phyloP scores from a whole-genome alignment of 1,140 invertebrate species.

The Aethina tumida region DNA sequence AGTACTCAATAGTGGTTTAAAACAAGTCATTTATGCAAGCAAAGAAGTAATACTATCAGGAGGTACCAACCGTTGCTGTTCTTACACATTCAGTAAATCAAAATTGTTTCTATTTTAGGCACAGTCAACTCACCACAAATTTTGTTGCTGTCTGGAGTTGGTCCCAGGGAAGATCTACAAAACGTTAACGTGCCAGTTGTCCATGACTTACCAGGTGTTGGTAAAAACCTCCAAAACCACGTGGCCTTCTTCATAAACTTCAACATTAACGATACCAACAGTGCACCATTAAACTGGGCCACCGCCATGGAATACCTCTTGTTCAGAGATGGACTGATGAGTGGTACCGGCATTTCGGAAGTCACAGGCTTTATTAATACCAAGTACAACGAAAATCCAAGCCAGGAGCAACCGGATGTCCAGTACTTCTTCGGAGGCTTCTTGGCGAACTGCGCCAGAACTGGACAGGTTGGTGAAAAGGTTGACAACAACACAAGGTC shows the following conservation, averaged over 20 bases:
- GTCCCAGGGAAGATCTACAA: constrained; percentile 60
- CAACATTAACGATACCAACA: constrained; percentile 72
- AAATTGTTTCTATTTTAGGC: constrained; percentile 40
- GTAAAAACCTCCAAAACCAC: constrained; percentile 81
- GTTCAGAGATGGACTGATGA: constrained; percentile 76
- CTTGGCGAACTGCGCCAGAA: constrained; percentile 69
- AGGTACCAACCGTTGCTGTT: constrained; percentile 30
- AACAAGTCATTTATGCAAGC: constrained; percentile 45
- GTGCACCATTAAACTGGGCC: constrained; percentile 72
- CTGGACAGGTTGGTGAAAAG: constrained; percentile 71
- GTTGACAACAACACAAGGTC: constrained; percentile 47
- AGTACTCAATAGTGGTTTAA: constrained; percentile 47
- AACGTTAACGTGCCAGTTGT: constrained; percentile 52
- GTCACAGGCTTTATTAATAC: constrained; percentile 75
- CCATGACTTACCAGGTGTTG: constrained; percentile 72
- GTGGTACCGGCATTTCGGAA: constrained; percentile 72
- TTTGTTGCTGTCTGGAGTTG: constrained; percentile 74
- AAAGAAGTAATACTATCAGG: constrained; percentile 59
- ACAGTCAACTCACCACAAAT: constrained; percentile 75
- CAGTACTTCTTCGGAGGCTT: constrained; percentile 81
- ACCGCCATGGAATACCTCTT: constrained; percentile 78
- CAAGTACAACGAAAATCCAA: constrained; percentile 63
- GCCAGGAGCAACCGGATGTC: constrained; percentile 70
- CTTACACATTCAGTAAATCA: background rate
- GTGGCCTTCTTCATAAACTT: constrained; percentile 69